Percentiles rank a stretch among this genome's conserved stretches.
phyloP scores from a whole-genome alignment of 2,888 invertebrate species.

The Eupsilia transversa region DNA sequence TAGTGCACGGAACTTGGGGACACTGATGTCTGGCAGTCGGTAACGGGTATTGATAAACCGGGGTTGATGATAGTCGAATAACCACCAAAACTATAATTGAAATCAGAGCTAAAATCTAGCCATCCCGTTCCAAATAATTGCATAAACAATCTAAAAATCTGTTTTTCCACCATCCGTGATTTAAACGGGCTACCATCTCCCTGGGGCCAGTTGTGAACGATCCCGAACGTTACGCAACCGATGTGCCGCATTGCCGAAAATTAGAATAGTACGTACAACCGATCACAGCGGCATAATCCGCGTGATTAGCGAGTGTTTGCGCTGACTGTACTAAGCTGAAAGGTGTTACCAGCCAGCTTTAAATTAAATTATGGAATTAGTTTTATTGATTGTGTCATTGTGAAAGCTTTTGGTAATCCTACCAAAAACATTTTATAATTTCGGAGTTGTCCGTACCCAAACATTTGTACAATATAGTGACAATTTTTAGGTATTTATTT shows the following conservation, averaged over 20 bases:
- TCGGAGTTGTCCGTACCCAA: neutral
- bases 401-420: constrained; percentile 33
- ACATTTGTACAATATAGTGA: constrained; percentile 5
- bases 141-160: constrained; percentile 24
- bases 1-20: neutral
- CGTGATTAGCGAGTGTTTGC: constrained; percentile 51
- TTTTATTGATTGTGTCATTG: constrained; percentile 39
- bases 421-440: constrained; percentile 17
- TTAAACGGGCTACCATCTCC: constrained; percentile 3
- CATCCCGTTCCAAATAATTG: constrained; percentile 23
- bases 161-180: constrained; percentile 19
- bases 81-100: neutral
- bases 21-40: neutral
- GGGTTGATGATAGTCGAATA: neutral
- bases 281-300: constrained; percentile 51
- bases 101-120: neutral
- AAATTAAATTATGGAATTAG: constrained; percentile 30
- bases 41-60: no score
- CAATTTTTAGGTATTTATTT: neutral
- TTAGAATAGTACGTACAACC: constrained; percentile 49
- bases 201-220: constrained; percentile 26
- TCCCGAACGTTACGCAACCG: constrained; percentile 50
- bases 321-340: constrained; percentile 46
- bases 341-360: constrained; percentile 23
- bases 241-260: constrained; percentile 61